Conservation (phyloP, 1,140 invertebrate genomes). For the Globodera rostochiensis region DNA sequence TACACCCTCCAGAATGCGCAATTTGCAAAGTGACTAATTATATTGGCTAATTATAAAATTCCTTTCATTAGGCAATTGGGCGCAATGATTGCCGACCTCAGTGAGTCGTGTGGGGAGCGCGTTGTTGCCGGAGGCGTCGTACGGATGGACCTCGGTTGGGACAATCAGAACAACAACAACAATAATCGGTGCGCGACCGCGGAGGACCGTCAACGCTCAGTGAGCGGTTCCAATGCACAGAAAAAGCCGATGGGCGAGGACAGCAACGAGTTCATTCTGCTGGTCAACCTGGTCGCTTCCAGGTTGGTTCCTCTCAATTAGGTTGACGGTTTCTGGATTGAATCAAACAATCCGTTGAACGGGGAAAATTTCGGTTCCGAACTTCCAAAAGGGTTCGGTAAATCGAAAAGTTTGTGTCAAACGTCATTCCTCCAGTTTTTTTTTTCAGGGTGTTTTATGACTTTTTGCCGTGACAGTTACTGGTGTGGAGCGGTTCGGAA, state of each 20-base stretch:
- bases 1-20: conserved; percentile 51
- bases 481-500: conserved; percentile 72
- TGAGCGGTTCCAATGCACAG: neutral
- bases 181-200: no score
- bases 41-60: neutral
- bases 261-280: conserved; percentile 46
- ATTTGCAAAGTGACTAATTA: conserved; percentile 45
- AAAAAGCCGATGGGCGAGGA: neutral
- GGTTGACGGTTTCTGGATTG: no score
- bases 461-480: conserved; percentile 74
- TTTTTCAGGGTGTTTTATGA: conserved; percentile 79
- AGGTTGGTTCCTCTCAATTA: conserved; percentile 25
- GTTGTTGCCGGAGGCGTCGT: conserved; percentile 32
- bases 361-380: neutral
- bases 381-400: no score
- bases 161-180: conserved; percentile 37
- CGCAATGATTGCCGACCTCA: conserved; percentile 23
- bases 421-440: conserved; percentile 68
- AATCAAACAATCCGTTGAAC: no score
- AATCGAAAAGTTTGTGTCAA: neutral
- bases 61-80: conserved; percentile 26
- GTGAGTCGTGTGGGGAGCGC: neutral
- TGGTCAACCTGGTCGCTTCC: conserved; percentile 51
- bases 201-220: neutral
- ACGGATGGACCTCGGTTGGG: conserved; percentile 52